phyloP scores from a whole-genome alignment of 2,888 invertebrate genomes.

The Heliconius erato region DNA sequence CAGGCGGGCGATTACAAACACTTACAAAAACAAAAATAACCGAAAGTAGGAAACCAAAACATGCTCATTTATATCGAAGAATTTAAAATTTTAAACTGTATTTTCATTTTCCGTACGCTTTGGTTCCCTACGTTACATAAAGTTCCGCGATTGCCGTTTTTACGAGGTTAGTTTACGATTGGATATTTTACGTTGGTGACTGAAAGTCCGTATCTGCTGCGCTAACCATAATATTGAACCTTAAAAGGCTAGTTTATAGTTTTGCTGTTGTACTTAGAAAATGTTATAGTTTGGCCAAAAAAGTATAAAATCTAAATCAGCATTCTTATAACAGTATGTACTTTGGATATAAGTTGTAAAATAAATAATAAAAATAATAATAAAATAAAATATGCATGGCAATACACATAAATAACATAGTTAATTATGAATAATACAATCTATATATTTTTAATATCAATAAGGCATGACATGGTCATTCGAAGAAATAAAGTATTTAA shows the following conservation, averaged over 20 bases:
- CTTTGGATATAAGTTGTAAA: too few species aligned
- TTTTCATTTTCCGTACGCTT: conserved; percentile 39
- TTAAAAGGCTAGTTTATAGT: conserved; percentile 20
- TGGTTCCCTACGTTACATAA: conserved; percentile 45
- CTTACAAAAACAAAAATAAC: conserved; percentile 27
- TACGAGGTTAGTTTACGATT: conserved; percentile 59
- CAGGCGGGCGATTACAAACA: conserved; percentile 45
- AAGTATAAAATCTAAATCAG: too few species aligned
- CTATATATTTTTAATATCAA: too few species aligned
- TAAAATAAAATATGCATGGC: too few species aligned
- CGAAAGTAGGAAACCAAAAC: conserved; percentile 42
- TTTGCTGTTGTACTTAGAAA: not conserved
- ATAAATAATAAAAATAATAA: too few species aligned
- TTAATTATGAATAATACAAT: too few species aligned
- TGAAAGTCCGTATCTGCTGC: conserved; percentile 22
- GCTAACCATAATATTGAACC: conserved; percentile 13
- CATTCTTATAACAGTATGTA: too few species aligned
- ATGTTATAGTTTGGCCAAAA: not conserved
- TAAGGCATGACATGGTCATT: too few species aligned
- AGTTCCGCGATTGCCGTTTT: conserved; percentile 60
- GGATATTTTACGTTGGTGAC: conserved; percentile 45
- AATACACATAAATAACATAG: too few species aligned
- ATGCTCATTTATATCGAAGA: conserved; percentile 43
- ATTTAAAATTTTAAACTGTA: conserved; percentile 41
- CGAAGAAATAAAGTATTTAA: too few species aligned